Evolutionary conservation across 1,140 invertebrate species (phyloP).

Genomic region (Saccostrea echinata): DNA sequence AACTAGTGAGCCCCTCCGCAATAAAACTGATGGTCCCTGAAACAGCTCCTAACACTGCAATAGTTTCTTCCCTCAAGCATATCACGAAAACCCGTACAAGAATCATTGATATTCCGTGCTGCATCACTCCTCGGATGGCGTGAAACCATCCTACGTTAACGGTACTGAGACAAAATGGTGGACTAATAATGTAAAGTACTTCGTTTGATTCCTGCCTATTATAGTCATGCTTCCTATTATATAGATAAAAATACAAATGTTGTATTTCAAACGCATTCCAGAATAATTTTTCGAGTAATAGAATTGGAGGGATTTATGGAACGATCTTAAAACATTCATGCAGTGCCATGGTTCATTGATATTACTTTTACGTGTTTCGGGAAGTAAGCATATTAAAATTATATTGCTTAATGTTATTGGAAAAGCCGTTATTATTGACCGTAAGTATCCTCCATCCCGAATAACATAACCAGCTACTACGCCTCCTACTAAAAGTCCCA

Average conservation of each 20-base stretch:
- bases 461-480: not conserved
- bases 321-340: not conserved
- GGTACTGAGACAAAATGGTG: not conserved
- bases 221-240: not conserved
- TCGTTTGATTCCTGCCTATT: not conserved
- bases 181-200: not conserved
- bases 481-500: not conserved
- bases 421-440: not conserved
- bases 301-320: not conserved
- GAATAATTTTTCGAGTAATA: conserved; percentile 7
- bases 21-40: not conserved
- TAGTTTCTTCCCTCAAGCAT: not conserved
- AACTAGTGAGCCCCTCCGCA: not conserved
- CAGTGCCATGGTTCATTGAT: not conserved
- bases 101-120: conserved; percentile 8
- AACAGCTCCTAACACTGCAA: not conserved
- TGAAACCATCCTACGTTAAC: conserved; percentile 1
- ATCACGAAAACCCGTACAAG: not conserved
- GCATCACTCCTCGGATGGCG: not conserved
- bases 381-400: not conserved
- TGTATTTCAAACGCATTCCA: not conserved
- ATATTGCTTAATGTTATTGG: not conserved
- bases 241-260: not conserved
- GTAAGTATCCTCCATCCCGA: not conserved
- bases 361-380: not conserved